A percentile compares a stretch with the other conserved stretches of the same genome.
These are phyloP conservation scores for Chalcosyrphus nemorum DNA, from an alignment of 2,888 invertebrate genomes.

Conservation along the genomic window DNA sequence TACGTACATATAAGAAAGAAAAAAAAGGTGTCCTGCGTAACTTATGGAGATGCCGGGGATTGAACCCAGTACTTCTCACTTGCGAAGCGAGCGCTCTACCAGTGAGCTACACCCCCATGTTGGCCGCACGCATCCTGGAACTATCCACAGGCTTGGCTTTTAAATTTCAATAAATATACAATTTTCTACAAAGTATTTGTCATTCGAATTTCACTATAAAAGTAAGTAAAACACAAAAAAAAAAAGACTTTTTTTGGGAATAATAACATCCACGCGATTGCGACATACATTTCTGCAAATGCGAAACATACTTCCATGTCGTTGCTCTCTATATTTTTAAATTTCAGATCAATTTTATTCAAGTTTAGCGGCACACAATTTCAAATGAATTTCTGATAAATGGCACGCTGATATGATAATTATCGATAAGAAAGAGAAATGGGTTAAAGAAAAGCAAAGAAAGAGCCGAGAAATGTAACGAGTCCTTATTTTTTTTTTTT, in stretches of 20 bases:
- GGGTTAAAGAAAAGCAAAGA: slow-evolving; percentile 16
- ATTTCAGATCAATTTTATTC: slow-evolving; percentile 34
- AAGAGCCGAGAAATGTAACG: slow-evolving; percentile 1
- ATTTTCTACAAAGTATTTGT: neutral
- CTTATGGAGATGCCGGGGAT: slow-evolving; percentile 77
- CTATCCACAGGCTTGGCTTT: neutral
- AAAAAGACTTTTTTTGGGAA: no score
- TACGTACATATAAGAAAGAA: no score
- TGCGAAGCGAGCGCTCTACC: slow-evolving; percentile 79
- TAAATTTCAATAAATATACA: neutral
- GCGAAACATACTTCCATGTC: neutral
- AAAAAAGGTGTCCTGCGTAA: no score
- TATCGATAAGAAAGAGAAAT: neutral
- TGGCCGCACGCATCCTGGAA: neutral
- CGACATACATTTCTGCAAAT: neutral
- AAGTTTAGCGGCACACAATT: slow-evolving; percentile 6
- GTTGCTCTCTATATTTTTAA: neutral
- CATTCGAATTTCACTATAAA: neutral
- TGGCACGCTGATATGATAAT: neutral
- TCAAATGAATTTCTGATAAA: slow-evolving; percentile 8
- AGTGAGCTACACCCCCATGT: slow-evolving; percentile 77
- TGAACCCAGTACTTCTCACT: slow-evolving; percentile 79
- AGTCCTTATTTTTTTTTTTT: neutral
- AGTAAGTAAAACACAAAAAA: neutral
- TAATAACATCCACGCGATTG: neutral